Conservation (phyloP, 2,797 vertebrate species). For the Sebastiscus tertius region DNA sequence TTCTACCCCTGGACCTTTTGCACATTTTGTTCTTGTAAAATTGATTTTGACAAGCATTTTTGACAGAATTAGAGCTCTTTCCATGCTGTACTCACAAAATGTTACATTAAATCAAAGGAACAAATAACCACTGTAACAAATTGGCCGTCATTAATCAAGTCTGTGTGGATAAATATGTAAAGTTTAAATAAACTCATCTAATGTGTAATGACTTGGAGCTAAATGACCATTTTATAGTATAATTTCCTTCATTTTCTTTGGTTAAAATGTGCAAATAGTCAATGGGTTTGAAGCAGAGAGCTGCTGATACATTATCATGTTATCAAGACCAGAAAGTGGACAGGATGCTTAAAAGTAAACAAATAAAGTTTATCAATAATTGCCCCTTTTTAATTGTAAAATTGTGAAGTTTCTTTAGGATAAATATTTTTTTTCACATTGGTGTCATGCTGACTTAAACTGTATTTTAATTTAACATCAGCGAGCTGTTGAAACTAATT, state of each 20-base stretch:
- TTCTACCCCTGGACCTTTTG: conserved; percentile 23
- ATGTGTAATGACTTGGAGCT: background rate
- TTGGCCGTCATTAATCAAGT: background rate
- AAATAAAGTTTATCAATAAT: background rate
- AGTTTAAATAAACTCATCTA: background rate
- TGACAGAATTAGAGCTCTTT: background rate
- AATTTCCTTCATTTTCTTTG: background rate
- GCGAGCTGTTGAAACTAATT: background rate
- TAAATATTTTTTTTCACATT: background rate
- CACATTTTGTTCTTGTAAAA: conserved; percentile 29
- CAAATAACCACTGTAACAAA: background rate
- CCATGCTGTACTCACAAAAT: background rate
- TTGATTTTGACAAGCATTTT: background rate
- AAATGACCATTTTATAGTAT: background rate
- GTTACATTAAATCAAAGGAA: background rate
- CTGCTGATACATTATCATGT: background rate
- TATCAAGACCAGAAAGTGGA: background rate
- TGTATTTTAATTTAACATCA: background rate
- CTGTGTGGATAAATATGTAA: background rate
- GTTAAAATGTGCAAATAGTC: conserved; percentile 28
- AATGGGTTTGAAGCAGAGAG: background rate
- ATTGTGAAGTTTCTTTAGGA: background rate
- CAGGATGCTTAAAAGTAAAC: background rate
- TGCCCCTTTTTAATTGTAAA: background rate
- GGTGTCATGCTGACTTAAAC: background rate